Evolutionary conservation across 2,888 invertebrate species (phyloP), one percentile per base, ranked within the genome.

Genomic region (Leucophenga maculata): DNA sequence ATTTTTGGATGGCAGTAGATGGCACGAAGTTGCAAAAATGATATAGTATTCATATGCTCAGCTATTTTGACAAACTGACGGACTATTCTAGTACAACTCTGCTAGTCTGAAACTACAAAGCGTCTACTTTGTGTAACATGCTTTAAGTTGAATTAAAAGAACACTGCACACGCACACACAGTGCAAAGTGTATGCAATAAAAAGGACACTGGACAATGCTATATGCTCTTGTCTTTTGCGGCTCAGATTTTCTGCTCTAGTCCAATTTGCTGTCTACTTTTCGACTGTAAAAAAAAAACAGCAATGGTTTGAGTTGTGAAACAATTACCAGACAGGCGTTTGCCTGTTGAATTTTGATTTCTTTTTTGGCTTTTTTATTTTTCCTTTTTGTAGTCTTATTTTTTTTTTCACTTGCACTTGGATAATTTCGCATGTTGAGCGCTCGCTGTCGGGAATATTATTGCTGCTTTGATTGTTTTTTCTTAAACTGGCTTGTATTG

Each of bases 261-360:
- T 14, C 2, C 13, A 55, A 55, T 22, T 55, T 18, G 22, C 26
- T 6, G 26, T 22, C 20, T 54, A 54, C 18, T 54, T 9, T 18
- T 9, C 16, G 54, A 18, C 54, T 54, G 20, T 54, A 4, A 4
- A 26, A 26, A 3, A 26, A 26, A 4, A 3, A 26, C 4, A 26
- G 26, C 3, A 26, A 26, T 39, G 39, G 8, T 6, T 8, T 39
- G 39, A 39, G 39, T 39, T 39, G 1, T 39, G 39, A 39, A 39
- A 39, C 39, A 39, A 39, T 39, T 39, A 39, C 39, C 39, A 39
- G 11, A 1, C 55, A 55, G 55, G 26, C 3, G 55, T 22, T 18
- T 26, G 22, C 55, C 26, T 55, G 55, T 55, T 55, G 55, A 26
- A 55, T 55, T 55, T 55, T 55, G 55, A 55, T 55, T 55, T 3